Evolutionary conservation across 2,797 vertebrate species (phyloP), one percentile per base, ranked within the genome.

Genomic region (Furcifer pardalis): DNA sequence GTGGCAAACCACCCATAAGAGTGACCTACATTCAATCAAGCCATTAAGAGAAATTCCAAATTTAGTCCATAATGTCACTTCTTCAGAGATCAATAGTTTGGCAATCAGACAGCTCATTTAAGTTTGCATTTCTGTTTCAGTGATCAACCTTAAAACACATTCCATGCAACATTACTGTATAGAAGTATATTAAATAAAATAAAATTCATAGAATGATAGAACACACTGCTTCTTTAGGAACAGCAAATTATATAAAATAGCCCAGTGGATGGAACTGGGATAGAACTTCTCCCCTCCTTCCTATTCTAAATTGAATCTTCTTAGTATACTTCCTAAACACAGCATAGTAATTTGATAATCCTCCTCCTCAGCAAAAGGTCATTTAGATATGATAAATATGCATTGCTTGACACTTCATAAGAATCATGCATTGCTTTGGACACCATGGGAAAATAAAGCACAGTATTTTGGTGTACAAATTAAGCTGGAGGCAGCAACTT

Each of bases 401-500:
- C n/a, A 35, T 30, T 81, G 59, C n/a, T 46, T 80, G 5, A n/a
- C 21, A 46, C 74, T 91, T 87, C 77, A 25, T 90, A 90, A 87
- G 63, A 87, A 84, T 80, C 78, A 4, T 83, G 37, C 59, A 35
- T 86, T 86, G 68, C 83, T 89, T 88, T 73, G 68, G 89, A 83
- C 13, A 79, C 83, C 80, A 77, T 72, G 87, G 73, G 86, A 77
- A 82, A 92, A 85, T 88, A 91, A 79, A 75, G 60, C 77, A 68
- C 71, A 83, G 35, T 69, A 63, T 65, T 66, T 78, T 89, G 82
- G 69, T 87, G 87, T 89, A 86, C 15, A n/a, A 89, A 89, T 90
- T 82, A 66, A 79, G 66, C 85, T 81, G 60, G 63, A 76, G 76
- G 85, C 81, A 83, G 44, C 65, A 91, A 89, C 3, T 86, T 92